phyloP scores from a whole-genome alignment of 1,140 invertebrate genomes.

The Brachionus sp. region DNA sequence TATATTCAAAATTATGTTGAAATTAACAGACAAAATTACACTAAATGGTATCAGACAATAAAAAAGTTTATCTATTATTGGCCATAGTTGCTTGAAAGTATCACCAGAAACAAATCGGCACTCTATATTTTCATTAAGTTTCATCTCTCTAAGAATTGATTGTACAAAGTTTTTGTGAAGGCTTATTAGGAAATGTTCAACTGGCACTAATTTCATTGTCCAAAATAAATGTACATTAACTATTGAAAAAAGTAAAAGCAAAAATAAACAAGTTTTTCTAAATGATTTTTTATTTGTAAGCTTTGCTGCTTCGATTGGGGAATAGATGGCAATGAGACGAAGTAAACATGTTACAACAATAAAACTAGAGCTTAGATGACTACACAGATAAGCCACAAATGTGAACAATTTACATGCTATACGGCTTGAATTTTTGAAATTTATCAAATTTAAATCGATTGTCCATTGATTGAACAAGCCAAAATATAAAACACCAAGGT shows the following conservation, averaged over 20 bases:
- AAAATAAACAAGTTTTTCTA: neutral
- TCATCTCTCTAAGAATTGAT: neutral
- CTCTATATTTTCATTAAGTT: neutral
- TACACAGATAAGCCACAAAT: constrained; percentile 14
- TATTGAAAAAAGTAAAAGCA: constrained; percentile 1
- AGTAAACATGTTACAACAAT: constrained; percentile 21
- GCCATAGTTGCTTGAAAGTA: neutral
- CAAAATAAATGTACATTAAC: constrained; percentile 41
- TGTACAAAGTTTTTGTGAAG: neutral
- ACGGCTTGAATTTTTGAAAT: neutral
- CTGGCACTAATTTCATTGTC: constrained; percentile 16
- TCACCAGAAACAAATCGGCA: constrained; percentile 2
- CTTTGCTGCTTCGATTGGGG: constrained; percentile 29
- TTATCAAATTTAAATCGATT: neutral
- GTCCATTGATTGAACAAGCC: neutral
- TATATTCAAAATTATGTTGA: constrained; percentile 19
- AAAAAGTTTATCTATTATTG: constrained; percentile 26
- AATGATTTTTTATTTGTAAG: constrained; percentile 6
- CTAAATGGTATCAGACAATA: constrained; percentile 37
- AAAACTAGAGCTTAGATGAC: constrained; percentile 21
- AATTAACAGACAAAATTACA: neutral
- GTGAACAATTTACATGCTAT: constrained; percentile 31
- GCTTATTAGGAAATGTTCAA: neutral
- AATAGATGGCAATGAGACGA: constrained; percentile 24
- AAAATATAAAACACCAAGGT: constrained; percentile 7